Base-by-base conservation (phyloP, 2,888 invertebrate species). In the Leptopilina syphax region DNA sequence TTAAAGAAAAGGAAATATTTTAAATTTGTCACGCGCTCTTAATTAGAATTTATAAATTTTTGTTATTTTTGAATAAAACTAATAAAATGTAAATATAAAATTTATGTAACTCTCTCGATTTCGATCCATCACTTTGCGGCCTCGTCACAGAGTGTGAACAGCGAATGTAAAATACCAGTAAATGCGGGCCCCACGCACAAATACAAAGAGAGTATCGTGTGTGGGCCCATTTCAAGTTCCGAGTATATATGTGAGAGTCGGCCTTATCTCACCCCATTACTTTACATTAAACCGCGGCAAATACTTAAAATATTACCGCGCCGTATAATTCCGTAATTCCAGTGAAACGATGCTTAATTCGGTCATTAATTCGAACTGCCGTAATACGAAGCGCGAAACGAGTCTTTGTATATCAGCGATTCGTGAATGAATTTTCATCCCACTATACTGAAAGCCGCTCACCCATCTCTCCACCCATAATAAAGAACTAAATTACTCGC, bases 241-340 rank as follows among this genome's bases (percentile, higher is more conserved):
- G 85, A 87, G 85, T 86, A 85, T 7, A 44, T 7, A 44, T 86
- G 86, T 83, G 79, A 86, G 86, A 84, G 85, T 34, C 84, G 83
- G 85, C 85, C 91, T 91, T 91, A 91, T 91, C 91, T 91, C 90
- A 90, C 90, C 91, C 90, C 90, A 88, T 91, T 91, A 91, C 89
- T 90, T 88, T 84, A 86, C 84, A 87, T 90, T 90, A 91, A 44
- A 90, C 89, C 88, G 89, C 90, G 85, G 88, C 86, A 88, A 81
- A 90, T 89, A 87, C 89, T 89, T 89, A 89, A 91, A 89, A 90
- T 89, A 90, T 91, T 88, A 87, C 87, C 87, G 85, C 85, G 85
- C 84, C 84, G 88, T 89, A 63, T 63, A 81, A 89, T 90, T 90
- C 89, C 90, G 90, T 89, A 89, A 89, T 89, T 89, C 86, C 87